Conservation (phyloP, 2,888 invertebrate species). For the Drosophila demipolita region DNA sequence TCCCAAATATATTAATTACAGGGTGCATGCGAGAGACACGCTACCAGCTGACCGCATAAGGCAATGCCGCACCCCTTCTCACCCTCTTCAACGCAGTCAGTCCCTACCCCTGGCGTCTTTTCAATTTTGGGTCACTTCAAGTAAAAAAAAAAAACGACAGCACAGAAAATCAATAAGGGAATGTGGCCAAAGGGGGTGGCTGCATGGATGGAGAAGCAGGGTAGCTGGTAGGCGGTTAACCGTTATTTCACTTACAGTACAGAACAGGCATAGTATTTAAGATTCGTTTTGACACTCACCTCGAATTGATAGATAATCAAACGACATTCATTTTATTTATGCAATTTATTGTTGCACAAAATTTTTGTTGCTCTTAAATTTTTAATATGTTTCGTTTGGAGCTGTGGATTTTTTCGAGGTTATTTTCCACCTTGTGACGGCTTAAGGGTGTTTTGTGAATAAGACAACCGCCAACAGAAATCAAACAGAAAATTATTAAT, state of each 20-base stretch:
- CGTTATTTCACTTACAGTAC: slow-evolving; percentile 16
- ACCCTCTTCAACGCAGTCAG: not conserved
- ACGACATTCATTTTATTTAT: slow-evolving; percentile 93
- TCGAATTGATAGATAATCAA: slow-evolving; percentile 93
- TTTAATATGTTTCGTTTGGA: slow-evolving; percentile 42
- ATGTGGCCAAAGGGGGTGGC: slow-evolving; percentile 39
- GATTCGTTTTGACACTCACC: slow-evolving; percentile 86
- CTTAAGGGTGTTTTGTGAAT: not conserved
- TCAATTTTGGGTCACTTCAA: slow-evolving; percentile 73
- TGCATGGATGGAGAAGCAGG: not conserved
- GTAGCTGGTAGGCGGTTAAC: slow-evolving; percentile 18
- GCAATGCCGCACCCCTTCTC: slow-evolving; percentile 2
- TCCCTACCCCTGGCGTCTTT: slow-evolving; percentile 18
- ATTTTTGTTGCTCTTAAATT: slow-evolving; percentile 42
- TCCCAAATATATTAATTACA: slow-evolving; percentile 47
- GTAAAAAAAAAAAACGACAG: slow-evolving; percentile 60
- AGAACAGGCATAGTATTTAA: not conserved
- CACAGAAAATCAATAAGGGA: slow-evolving; percentile 79
- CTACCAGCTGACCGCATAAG: slow-evolving; percentile 8
- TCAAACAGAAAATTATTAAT: slow-evolving; percentile 21
- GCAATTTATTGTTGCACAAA: slow-evolving; percentile 17
- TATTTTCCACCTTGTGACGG: slow-evolving; percentile 37
- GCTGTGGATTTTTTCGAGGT: slow-evolving; percentile 32
- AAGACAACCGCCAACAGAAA: not conserved
- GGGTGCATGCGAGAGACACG: slow-evolving; percentile 15